Evolutionary conservation across 2,113 vertebrate genomes (phyloP).

Genomic region (Chrysochloris asiatica): DNA sequence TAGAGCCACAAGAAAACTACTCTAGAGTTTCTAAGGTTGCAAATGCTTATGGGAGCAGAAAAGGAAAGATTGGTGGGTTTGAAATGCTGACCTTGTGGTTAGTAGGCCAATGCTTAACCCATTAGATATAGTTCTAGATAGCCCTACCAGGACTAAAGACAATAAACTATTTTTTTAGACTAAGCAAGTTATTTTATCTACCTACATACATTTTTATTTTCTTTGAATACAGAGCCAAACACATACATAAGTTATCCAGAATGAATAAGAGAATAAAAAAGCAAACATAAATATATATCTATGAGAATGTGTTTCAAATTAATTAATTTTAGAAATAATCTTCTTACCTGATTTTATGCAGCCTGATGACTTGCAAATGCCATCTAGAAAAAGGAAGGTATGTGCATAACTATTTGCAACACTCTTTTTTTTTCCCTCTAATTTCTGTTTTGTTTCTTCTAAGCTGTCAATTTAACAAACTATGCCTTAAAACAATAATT

Average conservation of each 20-base stretch:
- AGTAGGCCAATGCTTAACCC: too few relatives aligned
- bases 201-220: slow-evolving; percentile 19
- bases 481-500: slow-evolving; percentile 23
- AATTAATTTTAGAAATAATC: background rate
- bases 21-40: too few relatives aligned
- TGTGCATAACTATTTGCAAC: slow-evolving; percentile 31
- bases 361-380: slow-evolving; percentile 93
- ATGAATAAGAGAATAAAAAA: background rate
- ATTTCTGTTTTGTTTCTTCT: slow-evolving; percentile 29
- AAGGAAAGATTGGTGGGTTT: too few relatives aligned
- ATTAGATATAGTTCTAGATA: background rate
- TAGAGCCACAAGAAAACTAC: too few relatives aligned
- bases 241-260: background rate
- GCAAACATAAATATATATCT: background rate
- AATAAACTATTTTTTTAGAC: background rate
- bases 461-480: slow-evolving; percentile 20
- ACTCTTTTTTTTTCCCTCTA: background rate
- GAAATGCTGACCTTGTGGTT: too few relatives aligned
- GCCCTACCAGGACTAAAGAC: background rate
- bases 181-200: background rate
- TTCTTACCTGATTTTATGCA: slow-evolving; percentile 95
- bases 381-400: slow-evolving; percentile 86
- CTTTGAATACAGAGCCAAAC: background rate
- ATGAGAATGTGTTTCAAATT: background rate
- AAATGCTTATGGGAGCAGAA: too few relatives aligned